Evolutionary conservation across 2,888 invertebrate genomes (phyloP).

Genomic region (Bugulina stolonifera): DNA sequence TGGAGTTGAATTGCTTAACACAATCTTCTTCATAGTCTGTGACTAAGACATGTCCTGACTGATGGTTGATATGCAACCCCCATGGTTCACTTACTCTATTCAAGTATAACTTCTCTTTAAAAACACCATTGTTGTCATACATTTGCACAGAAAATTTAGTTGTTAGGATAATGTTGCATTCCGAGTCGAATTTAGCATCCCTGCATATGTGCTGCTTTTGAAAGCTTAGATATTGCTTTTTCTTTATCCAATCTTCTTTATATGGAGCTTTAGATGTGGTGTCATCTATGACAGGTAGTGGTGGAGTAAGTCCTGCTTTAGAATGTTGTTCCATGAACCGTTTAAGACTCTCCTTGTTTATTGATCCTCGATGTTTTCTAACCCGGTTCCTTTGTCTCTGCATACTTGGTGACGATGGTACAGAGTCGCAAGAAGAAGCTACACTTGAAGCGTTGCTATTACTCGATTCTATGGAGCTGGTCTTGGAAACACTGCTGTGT

Average conservation of each 20-base stretch:
- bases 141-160: slow-evolving; percentile 21
- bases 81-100: slow-evolving; percentile 19
- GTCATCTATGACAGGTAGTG: background rate
- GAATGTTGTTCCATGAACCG: slow-evolving; percentile 4
- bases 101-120: slow-evolving; percentile 18
- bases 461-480: slow-evolving; percentile 6
- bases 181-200: slow-evolving; percentile 13
- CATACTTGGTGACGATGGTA: background rate
- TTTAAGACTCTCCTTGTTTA: slow-evolving; percentile 8
- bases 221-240: slow-evolving; percentile 15
- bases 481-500: slow-evolving; percentile 7
- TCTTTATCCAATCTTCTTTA: slow-evolving; percentile 10
- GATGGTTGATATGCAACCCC: slow-evolving; percentile 9
- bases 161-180: slow-evolving; percentile 24
- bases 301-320: background rate
- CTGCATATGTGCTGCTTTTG: slow-evolving; percentile 22
- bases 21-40: slow-evolving; percentile 22
- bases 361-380: slow-evolving; percentile 5
- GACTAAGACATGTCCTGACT: background rate
- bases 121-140: slow-evolving; percentile 19
- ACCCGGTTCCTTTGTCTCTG: background rate
- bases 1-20: slow-evolving; percentile 3
- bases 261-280: background rate
- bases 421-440: background rate
- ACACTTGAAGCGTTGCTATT: slow-evolving; percentile 3